Conservation (phyloP, 1,140 invertebrate genomes). For the Meloidogyne hapla region DNA sequence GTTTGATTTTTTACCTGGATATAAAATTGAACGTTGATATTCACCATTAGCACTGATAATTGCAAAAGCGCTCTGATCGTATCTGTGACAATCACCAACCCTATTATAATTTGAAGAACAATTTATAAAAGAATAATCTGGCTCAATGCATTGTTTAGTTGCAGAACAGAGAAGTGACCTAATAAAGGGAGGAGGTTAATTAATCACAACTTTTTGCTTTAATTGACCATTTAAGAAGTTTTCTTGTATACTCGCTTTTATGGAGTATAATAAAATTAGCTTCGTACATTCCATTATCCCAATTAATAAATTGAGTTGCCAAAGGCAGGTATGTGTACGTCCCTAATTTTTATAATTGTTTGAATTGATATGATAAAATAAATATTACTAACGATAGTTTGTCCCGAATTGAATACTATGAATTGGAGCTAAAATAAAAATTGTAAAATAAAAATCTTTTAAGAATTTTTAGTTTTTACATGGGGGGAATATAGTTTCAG, state of each 20-base stretch:
- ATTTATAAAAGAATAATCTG: too few species aligned
- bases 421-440: background rate
- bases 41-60: too few species aligned
- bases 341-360: background rate
- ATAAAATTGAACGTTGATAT: too few species aligned
- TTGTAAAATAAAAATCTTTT: too few species aligned
- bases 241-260: background rate
- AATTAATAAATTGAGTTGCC: background rate
- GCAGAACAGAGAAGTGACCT: too few species aligned
- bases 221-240: constrained; percentile 6
- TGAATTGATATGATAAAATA: background rate
- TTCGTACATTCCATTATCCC: background rate
- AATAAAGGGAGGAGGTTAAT: too few species aligned
- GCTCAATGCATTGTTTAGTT: too few species aligned
- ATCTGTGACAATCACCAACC: too few species aligned
- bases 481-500: too few species aligned
- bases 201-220: background rate
- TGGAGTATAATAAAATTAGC: background rate
- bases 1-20: too few species aligned
- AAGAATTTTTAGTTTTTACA: background rate
- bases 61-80: too few species aligned
- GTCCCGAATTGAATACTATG: background rate
- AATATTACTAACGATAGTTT: background rate
- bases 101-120: too few species aligned
- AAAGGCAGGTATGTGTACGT: background rate